Percentiles rank a stretch among this genome's conserved stretches.
These are phyloP conservation scores for Drosophila ercepeae DNA, from an alignment of 1,140 invertebrate genomes.

Conservation along the genomic window DNA sequence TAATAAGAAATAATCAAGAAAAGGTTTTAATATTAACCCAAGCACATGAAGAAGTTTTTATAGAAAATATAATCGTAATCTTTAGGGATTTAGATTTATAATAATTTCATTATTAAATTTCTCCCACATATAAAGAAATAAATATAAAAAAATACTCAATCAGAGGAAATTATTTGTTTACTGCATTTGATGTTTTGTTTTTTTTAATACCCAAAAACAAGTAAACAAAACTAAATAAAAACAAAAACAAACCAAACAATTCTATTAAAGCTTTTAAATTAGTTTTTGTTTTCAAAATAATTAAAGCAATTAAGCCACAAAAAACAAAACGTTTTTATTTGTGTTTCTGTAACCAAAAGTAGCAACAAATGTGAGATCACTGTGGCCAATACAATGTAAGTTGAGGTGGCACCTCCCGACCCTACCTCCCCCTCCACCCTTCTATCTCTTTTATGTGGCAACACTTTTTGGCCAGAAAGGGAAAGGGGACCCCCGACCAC, in stretches of 20 bases:
- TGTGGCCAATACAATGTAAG: constrained; percentile 37
- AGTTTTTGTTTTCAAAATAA: neutral
- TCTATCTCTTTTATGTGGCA: constrained; percentile 43
- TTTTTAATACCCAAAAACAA: neutral
- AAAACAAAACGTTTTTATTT: neutral
- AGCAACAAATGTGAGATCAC: constrained; percentile 3
- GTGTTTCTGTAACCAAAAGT: neutral
- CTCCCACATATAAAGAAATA: too few species aligned
- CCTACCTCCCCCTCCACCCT: constrained; percentile 6
- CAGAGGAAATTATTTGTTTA: too few species aligned
- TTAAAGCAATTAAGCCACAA: neutral
- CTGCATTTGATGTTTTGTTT: too few species aligned
- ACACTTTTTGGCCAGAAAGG: too few species aligned
- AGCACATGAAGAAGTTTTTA: too few species aligned
- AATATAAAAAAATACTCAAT: too few species aligned
- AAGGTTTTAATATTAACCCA: too few species aligned
- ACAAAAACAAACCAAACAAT: neutral
- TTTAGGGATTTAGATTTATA: too few species aligned
- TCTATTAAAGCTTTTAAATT: neutral
- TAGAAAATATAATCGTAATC: too few species aligned
- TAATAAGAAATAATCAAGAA: too few species aligned
- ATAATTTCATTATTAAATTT: too few species aligned
- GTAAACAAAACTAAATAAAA: neutral
- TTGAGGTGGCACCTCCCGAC: constrained; percentile 1
- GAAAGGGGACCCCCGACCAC: too few species aligned